Conservation (phyloP, 2,797 vertebrate genomes). For the Oryzias dopingdopingensis region DNA sequence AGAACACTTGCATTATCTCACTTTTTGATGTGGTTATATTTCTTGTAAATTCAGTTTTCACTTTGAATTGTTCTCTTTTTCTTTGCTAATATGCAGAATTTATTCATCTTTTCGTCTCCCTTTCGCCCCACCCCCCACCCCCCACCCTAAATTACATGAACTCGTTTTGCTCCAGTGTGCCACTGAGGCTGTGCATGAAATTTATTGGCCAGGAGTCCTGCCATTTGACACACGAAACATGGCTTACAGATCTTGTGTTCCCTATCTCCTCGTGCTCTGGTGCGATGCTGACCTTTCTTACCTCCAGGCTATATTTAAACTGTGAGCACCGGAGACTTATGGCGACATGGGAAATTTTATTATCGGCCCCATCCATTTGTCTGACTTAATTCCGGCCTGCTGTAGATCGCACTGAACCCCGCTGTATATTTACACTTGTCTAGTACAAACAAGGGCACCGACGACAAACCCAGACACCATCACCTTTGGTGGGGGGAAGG, state of each 20-base stretch:
- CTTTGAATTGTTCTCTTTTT: constrained; percentile 14
- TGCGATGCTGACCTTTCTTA: constrained; percentile 70
- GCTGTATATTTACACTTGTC: constrained; percentile 52
- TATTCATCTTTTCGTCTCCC: constrained; percentile 19
- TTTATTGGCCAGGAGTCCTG: constrained; percentile 50
- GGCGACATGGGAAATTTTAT: constrained; percentile 65
- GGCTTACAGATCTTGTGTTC: constrained; percentile 63
- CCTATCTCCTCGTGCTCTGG: constrained; percentile 48
- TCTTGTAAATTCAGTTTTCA: constrained; percentile 6
- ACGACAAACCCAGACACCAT: constrained; percentile 41
- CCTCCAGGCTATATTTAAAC: constrained; percentile 74
- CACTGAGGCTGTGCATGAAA: constrained; percentile 52
- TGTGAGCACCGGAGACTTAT: constrained; percentile 60
- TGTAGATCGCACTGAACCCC: constrained; percentile 39
- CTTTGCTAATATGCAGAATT: constrained; percentile 15
- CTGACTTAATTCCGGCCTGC: constrained; percentile 65
- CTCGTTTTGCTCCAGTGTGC: constrained; percentile 39
- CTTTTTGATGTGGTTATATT: constrained; percentile 17
- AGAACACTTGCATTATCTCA: background rate
- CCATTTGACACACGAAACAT: constrained; percentile 61
- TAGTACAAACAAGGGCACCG: constrained; percentile 54
- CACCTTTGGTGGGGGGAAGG: constrained; percentile 26
- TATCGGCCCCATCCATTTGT: constrained; percentile 66
- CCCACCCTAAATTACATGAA: constrained; percentile 44
- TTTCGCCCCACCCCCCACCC: constrained; percentile 14